A percentile compares a stretch with the other conserved stretches of the same genome.
These are phyloP conservation scores for Lasioglossum pauxillum DNA, from an alignment of 2,888 invertebrate genomes.

Conservation along the genomic window DNA sequence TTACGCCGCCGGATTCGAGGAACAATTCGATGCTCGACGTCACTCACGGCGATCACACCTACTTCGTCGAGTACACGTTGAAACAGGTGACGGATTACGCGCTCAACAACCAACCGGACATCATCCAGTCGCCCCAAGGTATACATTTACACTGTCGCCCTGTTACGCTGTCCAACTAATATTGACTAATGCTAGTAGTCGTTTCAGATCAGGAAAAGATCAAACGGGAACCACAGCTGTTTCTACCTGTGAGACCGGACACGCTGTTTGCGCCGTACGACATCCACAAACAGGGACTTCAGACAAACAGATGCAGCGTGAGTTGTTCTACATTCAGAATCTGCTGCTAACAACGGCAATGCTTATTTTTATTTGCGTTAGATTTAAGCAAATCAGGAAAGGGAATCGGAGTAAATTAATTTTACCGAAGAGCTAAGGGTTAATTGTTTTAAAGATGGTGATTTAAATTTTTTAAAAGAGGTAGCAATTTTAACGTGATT, in stretches of 20 bases:
- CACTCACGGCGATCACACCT: conserved; percentile 92
- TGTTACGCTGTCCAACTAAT: not conserved
- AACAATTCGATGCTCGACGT: conserved; percentile 89
- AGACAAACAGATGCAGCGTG: conserved; percentile 83
- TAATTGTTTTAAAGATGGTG: too few relatives aligned
- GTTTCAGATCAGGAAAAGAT: conserved; percentile 81
- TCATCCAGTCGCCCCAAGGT: conserved; percentile 90
- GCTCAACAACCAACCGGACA: conserved; percentile 89
- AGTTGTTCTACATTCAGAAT: conserved; percentile 61
- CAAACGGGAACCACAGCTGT: conserved; percentile 82
- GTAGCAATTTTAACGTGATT: not conserved
- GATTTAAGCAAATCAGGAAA: not conserved
- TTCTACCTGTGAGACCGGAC: conserved; percentile 83
- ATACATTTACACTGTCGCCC: conserved; percentile 6
- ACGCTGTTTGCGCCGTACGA: conserved; percentile 83
- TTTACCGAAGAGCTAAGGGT: not conserved
- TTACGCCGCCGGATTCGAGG: conserved; percentile 83
- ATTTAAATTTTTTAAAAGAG: too few relatives aligned
- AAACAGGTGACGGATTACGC: conserved; percentile 86
- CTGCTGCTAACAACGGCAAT: not conserved
- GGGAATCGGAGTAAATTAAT: too few relatives aligned
- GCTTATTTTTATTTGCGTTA: not conserved
- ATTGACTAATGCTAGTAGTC: not conserved
- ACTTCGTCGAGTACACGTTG: conserved; percentile 94
- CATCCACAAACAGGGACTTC: conserved; percentile 83